phyloP scores from a whole-genome alignment of 2,797 vertebrate species.

The Varecia variegata region DNA sequence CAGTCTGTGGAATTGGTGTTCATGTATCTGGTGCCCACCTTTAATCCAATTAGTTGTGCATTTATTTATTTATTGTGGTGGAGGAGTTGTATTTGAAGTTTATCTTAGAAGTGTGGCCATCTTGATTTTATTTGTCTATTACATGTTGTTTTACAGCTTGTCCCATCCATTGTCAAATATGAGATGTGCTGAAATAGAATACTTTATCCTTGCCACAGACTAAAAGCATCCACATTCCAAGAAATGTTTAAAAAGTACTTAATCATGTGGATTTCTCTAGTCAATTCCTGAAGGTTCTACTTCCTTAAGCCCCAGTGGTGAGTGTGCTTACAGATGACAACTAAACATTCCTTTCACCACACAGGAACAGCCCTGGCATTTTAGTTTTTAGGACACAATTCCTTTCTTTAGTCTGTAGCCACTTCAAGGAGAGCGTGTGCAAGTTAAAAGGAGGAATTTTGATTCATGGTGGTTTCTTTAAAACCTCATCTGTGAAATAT shows the following conservation, averaged over 20 bases:
- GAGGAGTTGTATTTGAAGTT: neutral
- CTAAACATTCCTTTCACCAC: neutral
- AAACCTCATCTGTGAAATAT: neutral
- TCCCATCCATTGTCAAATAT: neutral
- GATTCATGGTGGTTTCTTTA: neutral
- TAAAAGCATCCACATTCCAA: neutral
- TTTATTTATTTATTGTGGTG: neutral
- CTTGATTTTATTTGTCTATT: neutral
- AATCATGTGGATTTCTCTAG: neutral
- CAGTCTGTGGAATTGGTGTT: neutral
- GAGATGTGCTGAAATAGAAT: neutral
- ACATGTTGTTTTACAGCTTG: neutral
- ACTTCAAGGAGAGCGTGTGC: constrained; percentile 55
- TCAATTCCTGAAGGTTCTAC: neutral
- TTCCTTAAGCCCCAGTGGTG: neutral
- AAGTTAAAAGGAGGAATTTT: constrained; percentile 56
- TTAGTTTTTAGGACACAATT: constrained; percentile 14
- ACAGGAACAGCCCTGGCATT: neutral
- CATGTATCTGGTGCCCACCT: neutral
- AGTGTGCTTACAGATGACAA: neutral
- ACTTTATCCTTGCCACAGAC: neutral
- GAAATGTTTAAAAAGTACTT: neutral
- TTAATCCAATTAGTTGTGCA: neutral
- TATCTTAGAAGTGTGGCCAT: neutral
- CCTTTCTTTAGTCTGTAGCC: constrained; percentile 54